Evolutionary conservation across 2,888 invertebrate species (phyloP).

Genomic region (Sabellastarte sp.): DNA sequence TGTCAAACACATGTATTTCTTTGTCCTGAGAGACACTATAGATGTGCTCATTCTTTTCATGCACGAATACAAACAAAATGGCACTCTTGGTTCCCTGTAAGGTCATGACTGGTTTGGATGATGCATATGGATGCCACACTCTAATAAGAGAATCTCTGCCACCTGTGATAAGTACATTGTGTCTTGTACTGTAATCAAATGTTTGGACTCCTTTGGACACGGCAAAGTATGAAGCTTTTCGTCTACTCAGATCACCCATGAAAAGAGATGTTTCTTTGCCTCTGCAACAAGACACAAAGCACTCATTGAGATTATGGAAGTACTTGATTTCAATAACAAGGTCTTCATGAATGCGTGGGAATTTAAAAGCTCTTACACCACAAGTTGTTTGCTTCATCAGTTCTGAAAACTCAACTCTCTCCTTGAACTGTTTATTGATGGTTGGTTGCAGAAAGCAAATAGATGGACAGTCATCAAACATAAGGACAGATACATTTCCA

Average conservation of each 20-base stretch:
- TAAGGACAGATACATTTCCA: constrained; percentile 62
- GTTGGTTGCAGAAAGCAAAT: constrained; percentile 19
- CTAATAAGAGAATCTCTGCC: constrained; percentile 75
- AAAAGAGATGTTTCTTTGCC: constrained; percentile 65
- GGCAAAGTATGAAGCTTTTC: constrained; percentile 61
- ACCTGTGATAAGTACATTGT: constrained; percentile 48
- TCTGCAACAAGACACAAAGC: constrained; percentile 71
- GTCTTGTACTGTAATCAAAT: constrained; percentile 49
- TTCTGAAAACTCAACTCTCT: constrained; percentile 2
- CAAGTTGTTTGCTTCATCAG: constrained; percentile 5
- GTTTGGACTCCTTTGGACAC: constrained; percentile 62
- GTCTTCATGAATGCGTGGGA: constrained; percentile 12
- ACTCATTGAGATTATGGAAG: constrained; percentile 34
- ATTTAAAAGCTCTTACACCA: constrained; percentile 10
- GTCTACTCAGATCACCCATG: constrained; percentile 67
- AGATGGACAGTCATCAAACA: constrained; percentile 9
- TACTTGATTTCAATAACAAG: constrained; percentile 73
- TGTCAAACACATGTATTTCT: constrained; percentile 76
- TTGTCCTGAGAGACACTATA: constrained; percentile 75
- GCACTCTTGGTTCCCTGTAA: constrained; percentile 69
- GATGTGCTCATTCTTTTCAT: constrained; percentile 66
- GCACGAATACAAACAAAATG: constrained; percentile 68
- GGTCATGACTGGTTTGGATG: constrained; percentile 67
- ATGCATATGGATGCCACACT: constrained; percentile 80
- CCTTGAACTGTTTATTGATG: constrained; percentile 4